Conservation (phyloP, 2,797 vertebrate species). For the Cryptoprocta ferox region DNA sequence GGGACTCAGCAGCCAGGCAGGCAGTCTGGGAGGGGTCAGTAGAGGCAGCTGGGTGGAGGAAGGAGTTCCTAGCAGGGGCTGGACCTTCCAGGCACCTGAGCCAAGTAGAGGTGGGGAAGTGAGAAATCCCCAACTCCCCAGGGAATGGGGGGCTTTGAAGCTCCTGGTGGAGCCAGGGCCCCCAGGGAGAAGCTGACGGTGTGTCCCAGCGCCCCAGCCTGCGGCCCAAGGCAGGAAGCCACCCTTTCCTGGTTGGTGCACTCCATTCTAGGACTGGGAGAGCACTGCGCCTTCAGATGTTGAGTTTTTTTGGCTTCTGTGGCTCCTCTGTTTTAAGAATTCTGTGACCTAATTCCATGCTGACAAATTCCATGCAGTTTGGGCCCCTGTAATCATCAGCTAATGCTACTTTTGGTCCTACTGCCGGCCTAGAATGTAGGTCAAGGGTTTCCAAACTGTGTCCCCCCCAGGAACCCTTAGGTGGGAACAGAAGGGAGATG, state of each 20-base stretch:
- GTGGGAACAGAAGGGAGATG: background rate
- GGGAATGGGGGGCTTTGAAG: background rate
- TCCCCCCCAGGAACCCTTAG: background rate
- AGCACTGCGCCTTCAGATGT: background rate
- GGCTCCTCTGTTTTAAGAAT: constrained; percentile 61
- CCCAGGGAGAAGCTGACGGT: accelerated
- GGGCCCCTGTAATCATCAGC: background rate
- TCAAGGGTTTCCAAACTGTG: constrained; percentile 52
- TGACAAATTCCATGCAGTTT: constrained; percentile 39
- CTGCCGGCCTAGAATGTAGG: constrained; percentile 50
- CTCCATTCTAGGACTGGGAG: background rate
- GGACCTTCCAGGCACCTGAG: background rate
- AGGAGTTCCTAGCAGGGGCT: background rate
- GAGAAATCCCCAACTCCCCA: background rate
- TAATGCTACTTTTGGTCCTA: constrained; percentile 1
- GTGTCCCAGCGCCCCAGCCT: accelerated
- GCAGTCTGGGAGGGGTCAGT: background rate
- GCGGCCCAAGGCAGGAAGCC: background rate
- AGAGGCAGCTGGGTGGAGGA: background rate
- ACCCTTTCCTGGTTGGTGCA: background rate
- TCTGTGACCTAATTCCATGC: constrained; percentile 75
- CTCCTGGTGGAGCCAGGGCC: background rate
- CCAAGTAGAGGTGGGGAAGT: background rate
- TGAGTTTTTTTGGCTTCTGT: constrained; percentile 27
- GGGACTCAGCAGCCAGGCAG: background rate